Conservation (phyloP, 2,113 vertebrate genomes). For the Lophius piscatorius region DNA sequence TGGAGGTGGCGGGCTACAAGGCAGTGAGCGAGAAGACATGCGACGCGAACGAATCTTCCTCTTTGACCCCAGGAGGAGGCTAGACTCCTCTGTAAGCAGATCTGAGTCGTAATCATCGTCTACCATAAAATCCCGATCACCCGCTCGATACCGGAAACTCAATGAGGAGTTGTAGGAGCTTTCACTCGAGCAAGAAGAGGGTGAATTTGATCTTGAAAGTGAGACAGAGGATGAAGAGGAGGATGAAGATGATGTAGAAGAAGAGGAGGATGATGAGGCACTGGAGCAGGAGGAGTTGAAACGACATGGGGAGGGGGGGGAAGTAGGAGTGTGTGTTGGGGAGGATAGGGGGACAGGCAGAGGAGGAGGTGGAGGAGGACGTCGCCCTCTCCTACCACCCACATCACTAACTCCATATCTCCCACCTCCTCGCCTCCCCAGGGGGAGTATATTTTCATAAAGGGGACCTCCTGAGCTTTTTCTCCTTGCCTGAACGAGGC, state of each 20-base stretch:
- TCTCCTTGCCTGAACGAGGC: conserved; percentile 72
- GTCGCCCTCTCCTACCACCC: conserved; percentile 70
- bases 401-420: conserved; percentile 74
- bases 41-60: conserved; percentile 73
- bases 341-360: conserved; percentile 78
- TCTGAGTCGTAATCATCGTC: conserved; percentile 78
- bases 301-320: conserved; percentile 76
- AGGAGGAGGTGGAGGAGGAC: conserved; percentile 76
- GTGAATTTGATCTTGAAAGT: conserved; percentile 77
- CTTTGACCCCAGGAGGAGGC: conserved; percentile 76
- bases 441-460: conserved; percentile 81
- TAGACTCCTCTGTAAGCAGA: conserved; percentile 80
- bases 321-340: conserved; percentile 78
- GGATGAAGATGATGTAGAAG: conserved; percentile 74
- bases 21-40: conserved; percentile 80
- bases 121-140: conserved; percentile 56
- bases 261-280: conserved; percentile 78
- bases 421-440: conserved; percentile 82
- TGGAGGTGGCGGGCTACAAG: conserved; percentile 80
- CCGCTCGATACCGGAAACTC: conserved; percentile 78
- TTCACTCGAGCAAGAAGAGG: conserved; percentile 71
- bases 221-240: conserved; percentile 79
- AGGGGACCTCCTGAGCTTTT: conserved; percentile 77
- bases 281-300: conserved; percentile 79
- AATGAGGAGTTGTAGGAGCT: conserved; percentile 79